These are phyloP conservation scores for Daphoenositta chrysoptera DNA, from an alignment of 2,113 vertebrate species.

Conservation along the genomic window DNA sequence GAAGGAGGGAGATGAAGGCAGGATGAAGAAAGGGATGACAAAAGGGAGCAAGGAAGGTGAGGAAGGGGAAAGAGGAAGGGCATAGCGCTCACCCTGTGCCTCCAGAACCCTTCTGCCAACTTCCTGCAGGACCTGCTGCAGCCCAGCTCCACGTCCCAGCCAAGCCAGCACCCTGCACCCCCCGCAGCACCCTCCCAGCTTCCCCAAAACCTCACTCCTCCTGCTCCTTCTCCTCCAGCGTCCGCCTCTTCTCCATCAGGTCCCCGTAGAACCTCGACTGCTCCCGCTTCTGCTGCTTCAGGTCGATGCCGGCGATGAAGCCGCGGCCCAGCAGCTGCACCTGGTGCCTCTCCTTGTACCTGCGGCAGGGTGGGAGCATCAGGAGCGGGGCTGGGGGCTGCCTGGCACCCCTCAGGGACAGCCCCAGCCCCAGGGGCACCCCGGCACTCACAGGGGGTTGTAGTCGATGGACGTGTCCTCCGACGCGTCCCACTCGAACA, in stretches of 20 bases:
- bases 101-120: neutral
- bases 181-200: neutral
- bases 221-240: constrained; percentile 95
- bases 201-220: constrained; percentile 85
- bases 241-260: constrained; percentile 95
- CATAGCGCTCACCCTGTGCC: fast-evolving
- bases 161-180: fast-evolving
- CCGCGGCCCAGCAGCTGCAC: constrained; percentile 93
- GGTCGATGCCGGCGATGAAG: constrained; percentile 95
- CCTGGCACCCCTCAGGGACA: neutral
- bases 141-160: neutral
- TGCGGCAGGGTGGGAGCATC: neutral
- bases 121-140: fast-evolving
- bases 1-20: fast-evolving
- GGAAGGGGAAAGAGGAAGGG: neutral
- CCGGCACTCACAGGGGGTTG: constrained; percentile 88
- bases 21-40: fast-evolving
- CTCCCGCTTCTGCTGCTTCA: constrained; percentile 97
- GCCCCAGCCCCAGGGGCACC: neutral
- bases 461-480: constrained; percentile 96
- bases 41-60: fast-evolving
- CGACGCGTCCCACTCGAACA: constrained; percentile 97
- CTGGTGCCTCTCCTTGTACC: constrained; percentile 95
- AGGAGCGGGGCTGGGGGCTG: neutral
- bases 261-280: constrained; percentile 96